These are phyloP conservation scores for Tretioscincus oriximinensis DNA, from an alignment of 2,113 vertebrate genomes.

Conservation along the genomic window DNA sequence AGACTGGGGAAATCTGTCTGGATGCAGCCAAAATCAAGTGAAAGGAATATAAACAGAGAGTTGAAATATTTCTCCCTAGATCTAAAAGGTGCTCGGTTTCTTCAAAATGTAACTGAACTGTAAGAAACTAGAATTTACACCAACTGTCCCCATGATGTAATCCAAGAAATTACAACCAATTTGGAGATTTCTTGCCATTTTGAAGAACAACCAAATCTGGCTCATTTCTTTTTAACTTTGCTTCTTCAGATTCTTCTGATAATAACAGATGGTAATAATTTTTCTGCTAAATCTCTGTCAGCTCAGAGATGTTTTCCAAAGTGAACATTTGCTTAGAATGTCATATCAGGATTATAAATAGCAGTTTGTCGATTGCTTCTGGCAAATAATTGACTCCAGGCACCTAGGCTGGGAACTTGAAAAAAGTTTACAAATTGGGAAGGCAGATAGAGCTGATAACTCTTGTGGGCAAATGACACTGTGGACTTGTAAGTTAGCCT, in stretches of 20 bases:
- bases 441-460: background rate
- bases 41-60: conserved; percentile 22
- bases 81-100: conserved; percentile 2
- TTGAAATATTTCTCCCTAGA: conserved; percentile 42
- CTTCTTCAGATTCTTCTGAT: background rate
- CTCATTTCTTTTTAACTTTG: background rate
- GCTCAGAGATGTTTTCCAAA: background rate
- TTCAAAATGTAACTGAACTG: background rate
- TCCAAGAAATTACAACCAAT: background rate
- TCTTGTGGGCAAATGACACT: background rate
- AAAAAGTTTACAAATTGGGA: background rate
- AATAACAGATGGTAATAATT: background rate
- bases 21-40: background rate
- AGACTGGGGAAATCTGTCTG: no score
- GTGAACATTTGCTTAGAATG: background rate
- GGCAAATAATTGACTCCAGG: background rate
- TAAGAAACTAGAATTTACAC: background rate
- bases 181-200: background rate
- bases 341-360: background rate
- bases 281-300: background rate
- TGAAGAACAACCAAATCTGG: background rate
- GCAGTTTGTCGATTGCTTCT: background rate
- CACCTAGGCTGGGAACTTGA: background rate
- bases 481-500: background rate
- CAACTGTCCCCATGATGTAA: background rate